Conservation (phyloP, 2,797 vertebrate genomes). For the Parauchenoglanis punctatus region DNA sequence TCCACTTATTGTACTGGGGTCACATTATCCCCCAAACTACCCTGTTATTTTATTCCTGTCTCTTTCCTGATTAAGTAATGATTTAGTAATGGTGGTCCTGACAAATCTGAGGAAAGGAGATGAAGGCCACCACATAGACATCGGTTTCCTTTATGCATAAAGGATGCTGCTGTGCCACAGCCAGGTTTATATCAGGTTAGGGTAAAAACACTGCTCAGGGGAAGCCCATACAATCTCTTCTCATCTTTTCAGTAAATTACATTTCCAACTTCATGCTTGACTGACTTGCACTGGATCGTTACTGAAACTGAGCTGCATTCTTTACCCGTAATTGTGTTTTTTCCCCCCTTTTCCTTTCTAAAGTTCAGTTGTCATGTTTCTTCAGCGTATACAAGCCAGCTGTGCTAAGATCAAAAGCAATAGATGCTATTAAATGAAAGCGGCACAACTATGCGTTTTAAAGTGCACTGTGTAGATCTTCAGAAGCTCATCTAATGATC, state of each 20-base stretch:
- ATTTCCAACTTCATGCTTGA: constrained; percentile 23
- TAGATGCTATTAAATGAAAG: constrained; percentile 20
- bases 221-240: constrained; percentile 36
- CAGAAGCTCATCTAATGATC: constrained; percentile 12
- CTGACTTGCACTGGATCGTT: background rate
- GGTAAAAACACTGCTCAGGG: constrained; percentile 30
- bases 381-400: background rate
- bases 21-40: background rate
- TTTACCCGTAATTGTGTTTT: constrained; percentile 21
- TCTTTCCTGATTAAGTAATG: background rate
- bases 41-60: background rate
- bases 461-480: background rate
- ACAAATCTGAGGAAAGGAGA: constrained; percentile 23
- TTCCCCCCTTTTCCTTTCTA: background rate
- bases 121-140: background rate
- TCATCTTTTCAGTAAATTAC: constrained; percentile 19
- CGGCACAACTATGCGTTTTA: background rate
- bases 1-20: background rate
- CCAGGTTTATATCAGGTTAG: constrained; percentile 37
- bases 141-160: constrained; percentile 22
- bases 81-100: background rate
- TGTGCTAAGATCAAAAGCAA: constrained; percentile 24
- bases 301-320: background rate
- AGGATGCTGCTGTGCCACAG: constrained; percentile 24
- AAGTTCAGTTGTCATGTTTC: constrained; percentile 28